Evolutionary conservation across 2,888 invertebrate genomes (phyloP).

Genomic region (Epinotia brunnichana): DNA sequence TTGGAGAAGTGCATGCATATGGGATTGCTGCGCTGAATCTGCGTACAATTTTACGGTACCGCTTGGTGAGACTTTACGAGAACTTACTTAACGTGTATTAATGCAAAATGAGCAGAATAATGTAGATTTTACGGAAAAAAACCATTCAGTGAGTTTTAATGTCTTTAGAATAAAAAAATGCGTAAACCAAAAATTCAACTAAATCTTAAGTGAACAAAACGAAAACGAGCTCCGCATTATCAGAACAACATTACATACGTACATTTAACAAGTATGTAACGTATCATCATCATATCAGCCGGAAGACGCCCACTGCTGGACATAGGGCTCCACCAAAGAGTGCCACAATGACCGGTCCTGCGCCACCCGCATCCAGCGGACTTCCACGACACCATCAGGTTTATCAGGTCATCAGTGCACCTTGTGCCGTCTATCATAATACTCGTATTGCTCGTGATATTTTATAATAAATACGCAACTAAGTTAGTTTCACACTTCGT

Average conservation of each 20-base stretch:
- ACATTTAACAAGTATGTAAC: not conserved
- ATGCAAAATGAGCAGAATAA: not conserved
- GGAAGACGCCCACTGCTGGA: no score
- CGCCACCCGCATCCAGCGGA: no score
- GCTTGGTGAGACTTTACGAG: conserved; percentile 11
- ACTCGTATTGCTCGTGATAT: not conserved
- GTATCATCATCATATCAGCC: not conserved
- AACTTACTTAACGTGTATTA: not conserved
- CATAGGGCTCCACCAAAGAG: no score
- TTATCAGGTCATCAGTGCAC: no score
- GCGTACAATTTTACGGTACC: conserved; percentile 15
- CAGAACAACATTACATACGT: no score
- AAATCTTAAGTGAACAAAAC: not conserved
- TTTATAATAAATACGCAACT: not conserved
- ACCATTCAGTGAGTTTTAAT: no score
- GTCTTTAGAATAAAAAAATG: no score
- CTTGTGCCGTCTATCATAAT: no score
- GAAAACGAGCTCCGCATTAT: not conserved
- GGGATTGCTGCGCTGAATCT: conserved; percentile 24
- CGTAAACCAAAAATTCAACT: not conserved
- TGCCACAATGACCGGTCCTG: no score
- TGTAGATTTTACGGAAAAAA: not conserved
- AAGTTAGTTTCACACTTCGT: not conserved
- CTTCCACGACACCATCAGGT: no score
- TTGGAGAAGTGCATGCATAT: conserved; percentile 37